Evolutionary conservation across 2,113 vertebrate genomes (phyloP).

Genomic region (Oryzias melastigma): DNA sequence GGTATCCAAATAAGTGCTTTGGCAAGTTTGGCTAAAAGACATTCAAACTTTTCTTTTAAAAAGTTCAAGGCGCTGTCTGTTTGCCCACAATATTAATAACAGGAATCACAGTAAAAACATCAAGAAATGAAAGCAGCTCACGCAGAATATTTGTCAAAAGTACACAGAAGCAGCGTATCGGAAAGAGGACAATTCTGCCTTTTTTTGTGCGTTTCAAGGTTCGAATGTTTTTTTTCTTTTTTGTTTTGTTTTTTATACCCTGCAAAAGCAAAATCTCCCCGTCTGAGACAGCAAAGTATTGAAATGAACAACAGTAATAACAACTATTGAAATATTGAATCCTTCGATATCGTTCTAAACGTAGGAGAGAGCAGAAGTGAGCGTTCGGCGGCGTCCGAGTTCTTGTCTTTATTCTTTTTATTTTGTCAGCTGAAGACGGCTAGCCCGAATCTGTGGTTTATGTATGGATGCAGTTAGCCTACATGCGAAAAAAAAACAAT

Average conservation of each 20-base stretch:
- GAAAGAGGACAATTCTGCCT: too few species aligned
- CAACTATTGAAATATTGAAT: slow-evolving; percentile 33
- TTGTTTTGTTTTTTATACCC: slow-evolving; percentile 18
- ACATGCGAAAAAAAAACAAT: too few species aligned
- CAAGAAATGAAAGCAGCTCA: slow-evolving; percentile 39
- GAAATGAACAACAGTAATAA: slow-evolving; percentile 47
- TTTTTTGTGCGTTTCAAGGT: too few species aligned
- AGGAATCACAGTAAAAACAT: slow-evolving; percentile 1
- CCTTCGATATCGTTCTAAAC: too few species aligned
- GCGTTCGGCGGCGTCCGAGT: too few species aligned
- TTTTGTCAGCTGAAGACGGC: too few species aligned
- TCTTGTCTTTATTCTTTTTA: too few species aligned
- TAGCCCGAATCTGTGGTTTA: too few species aligned
- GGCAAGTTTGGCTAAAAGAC: too few species aligned
- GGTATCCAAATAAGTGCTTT: too few species aligned
- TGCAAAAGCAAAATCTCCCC: slow-evolving; percentile 26
- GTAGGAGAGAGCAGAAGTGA: too few species aligned
- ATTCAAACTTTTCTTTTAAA: slow-evolving; percentile 18
- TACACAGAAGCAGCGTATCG: slow-evolving; percentile 37
- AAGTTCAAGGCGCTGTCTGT: slow-evolving; percentile 36
- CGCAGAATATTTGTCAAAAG: slow-evolving; percentile 62
- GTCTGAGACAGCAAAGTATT: slow-evolving; percentile 24
- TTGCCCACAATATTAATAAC: slow-evolving; percentile 9
- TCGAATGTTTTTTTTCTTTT: neutral
- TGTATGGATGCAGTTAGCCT: too few species aligned